phyloP scores from a whole-genome alignment of 2,888 invertebrate genomes.

The Ectemnius cavifrons region DNA sequence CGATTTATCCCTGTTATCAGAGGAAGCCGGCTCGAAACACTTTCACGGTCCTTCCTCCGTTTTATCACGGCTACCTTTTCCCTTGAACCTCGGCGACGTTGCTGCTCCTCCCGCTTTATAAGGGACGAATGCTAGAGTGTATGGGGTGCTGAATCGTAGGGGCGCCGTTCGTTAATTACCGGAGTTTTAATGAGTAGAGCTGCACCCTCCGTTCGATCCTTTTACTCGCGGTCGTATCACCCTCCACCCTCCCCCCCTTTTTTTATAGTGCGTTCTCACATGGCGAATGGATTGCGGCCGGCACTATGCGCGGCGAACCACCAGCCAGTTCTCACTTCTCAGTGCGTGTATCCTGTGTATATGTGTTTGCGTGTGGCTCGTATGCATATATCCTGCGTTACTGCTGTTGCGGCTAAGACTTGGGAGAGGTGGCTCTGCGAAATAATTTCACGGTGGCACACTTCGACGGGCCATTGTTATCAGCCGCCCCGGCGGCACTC shows the following conservation, averaged over 20 bases:
- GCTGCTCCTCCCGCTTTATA: conserved; percentile 25
- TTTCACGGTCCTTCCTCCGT: too few species aligned
- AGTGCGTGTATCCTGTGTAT: neutral
- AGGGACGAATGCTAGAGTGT: conserved; percentile 27
- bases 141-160: conserved; percentile 41
- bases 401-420: conserved; percentile 29
- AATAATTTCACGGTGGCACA: conserved; percentile 42
- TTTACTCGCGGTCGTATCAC: conserved; percentile 26
- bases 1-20: too few species aligned
- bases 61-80: too few species aligned
- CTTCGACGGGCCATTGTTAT: conserved; percentile 51
- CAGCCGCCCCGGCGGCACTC: conserved; percentile 8
- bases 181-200: conserved; percentile 66
- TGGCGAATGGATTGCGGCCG: conserved; percentile 48
- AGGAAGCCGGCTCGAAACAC: too few species aligned
- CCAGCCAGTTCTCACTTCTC: too few species aligned
- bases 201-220: conserved; percentile 48
- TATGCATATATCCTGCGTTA: conserved; percentile 40
- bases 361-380: neutral
- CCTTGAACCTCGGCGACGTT: conserved; percentile 31
- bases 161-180: conserved; percentile 58
- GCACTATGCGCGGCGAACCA: too few species aligned
- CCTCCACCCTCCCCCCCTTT: conserved; percentile 8
- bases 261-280: conserved; percentile 43
- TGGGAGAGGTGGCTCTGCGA: conserved; percentile 22